Conservation (phyloP, 2,797 vertebrate species). For the Pogoniulus pusillus region DNA sequence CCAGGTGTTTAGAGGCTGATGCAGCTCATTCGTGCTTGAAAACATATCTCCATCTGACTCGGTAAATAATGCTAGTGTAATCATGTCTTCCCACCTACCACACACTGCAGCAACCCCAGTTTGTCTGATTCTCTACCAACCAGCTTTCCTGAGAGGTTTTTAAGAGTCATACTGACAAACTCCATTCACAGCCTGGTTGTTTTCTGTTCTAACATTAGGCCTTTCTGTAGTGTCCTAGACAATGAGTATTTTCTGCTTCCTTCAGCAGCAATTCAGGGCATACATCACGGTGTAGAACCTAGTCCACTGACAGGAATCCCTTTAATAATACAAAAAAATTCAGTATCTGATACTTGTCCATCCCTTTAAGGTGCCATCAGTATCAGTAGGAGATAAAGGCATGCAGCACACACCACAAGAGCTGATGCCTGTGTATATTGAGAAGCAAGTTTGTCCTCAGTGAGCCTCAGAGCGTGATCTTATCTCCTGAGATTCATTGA, state of each 20-base stretch:
- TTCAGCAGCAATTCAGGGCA: background rate
- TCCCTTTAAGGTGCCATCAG: background rate
- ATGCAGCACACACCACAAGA: background rate
- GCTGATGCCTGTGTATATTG: background rate
- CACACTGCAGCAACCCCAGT: background rate
- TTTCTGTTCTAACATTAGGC: background rate
- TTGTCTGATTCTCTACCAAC: background rate
- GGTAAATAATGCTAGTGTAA: constrained; percentile 11
- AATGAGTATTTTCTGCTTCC: background rate
- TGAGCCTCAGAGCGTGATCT: constrained; percentile 2
- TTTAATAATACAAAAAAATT: background rate
- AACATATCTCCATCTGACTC: background rate
- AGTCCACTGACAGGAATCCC: background rate
- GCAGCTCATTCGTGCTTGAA: background rate
- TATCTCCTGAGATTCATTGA: constrained; percentile 3
- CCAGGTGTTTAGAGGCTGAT: constrained; percentile 20
- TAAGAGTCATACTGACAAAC: rapidly evolving
- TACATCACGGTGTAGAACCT: background rate
- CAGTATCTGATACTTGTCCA: background rate
- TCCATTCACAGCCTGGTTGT: background rate
- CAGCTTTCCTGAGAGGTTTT: background rate
- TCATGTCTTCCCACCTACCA: background rate
- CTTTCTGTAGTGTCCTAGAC: background rate
- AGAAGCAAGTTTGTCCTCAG: constrained; percentile 28
- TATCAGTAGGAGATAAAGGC: background rate